A percentile compares a stretch with the other conserved stretches of the same genome.
phyloP scores from a whole-genome alignment of 2,113 vertebrate species.

The Osmerus eperlanus region DNA sequence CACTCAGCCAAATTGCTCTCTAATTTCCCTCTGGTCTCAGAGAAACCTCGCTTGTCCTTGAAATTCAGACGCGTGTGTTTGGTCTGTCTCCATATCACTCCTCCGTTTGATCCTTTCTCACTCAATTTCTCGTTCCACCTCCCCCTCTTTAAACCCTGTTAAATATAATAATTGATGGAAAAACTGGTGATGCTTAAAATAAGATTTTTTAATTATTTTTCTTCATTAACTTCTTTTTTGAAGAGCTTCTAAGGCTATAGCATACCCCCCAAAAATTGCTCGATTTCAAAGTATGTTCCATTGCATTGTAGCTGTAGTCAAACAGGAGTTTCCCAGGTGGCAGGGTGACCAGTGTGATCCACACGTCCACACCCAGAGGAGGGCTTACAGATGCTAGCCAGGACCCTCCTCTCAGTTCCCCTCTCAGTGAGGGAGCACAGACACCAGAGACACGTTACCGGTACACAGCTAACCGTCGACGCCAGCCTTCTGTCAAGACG shows the following conservation, averaged over 20 bases:
- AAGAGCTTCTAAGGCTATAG: too few species aligned
- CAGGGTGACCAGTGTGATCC: neutral
- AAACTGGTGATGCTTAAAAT: too few species aligned
- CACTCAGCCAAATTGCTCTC: conserved; percentile 56
- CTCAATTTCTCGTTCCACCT: conserved; percentile 51
- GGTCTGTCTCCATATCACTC: conserved; percentile 45
- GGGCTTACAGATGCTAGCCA: neutral
- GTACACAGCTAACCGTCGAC: conserved; percentile 4
- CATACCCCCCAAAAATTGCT: neutral
- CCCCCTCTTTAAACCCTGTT: too few species aligned
- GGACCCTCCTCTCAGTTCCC: neutral
- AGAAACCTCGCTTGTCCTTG: conserved; percentile 57
- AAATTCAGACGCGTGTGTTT: conserved; percentile 65
- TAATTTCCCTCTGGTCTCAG: conserved; percentile 60
- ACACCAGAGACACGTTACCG: neutral
- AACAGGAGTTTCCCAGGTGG: neutral
- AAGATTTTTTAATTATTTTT: neutral
- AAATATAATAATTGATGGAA: too few species aligned
- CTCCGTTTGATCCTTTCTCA: conserved; percentile 26
- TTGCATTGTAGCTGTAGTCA: too few species aligned
- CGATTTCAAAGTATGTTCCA: too few species aligned
- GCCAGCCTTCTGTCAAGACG: neutral
- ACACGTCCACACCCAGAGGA: neutral
- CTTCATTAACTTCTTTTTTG: too few species aligned
- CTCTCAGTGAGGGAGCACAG: neutral